phyloP scores from a whole-genome alignment of 1,140 invertebrate species.

The Bombus polaris region DNA sequence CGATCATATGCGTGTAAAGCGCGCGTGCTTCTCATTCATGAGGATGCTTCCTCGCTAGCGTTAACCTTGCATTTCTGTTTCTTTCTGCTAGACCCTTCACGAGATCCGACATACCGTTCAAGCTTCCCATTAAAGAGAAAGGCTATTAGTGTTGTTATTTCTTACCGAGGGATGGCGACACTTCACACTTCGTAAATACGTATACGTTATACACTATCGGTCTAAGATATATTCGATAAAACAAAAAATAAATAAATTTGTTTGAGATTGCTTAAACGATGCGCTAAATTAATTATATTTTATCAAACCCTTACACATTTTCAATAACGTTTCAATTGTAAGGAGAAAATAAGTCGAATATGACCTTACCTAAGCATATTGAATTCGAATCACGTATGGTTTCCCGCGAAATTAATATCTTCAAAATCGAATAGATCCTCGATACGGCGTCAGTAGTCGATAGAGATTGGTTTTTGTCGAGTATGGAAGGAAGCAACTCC shows the following conservation, averaged over 20 bases:
- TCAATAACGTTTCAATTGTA: neutral
- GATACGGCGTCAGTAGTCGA: neutral
- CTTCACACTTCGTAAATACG: neutral
- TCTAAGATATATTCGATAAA: neutral
- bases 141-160: neutral
- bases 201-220: neutral
- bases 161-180: conserved; percentile 33
- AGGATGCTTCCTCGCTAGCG: conserved; percentile 6
- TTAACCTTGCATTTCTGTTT: neutral
- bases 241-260: too few species aligned
- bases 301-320: neutral
- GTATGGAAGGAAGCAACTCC: conserved; percentile 11
- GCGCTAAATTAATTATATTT: neutral
- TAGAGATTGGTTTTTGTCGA: conserved; percentile 26
- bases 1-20: conserved; percentile 56
- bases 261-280: neutral
- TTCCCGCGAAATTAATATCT: conserved; percentile 37
- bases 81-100: neutral
- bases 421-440: neutral
- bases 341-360: neutral
- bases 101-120: neutral
- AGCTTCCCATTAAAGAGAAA: neutral
- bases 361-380: neutral
- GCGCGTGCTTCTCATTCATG: conserved; percentile 66
- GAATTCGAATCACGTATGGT: neutral